Base-by-base conservation (phyloP, 1,140 invertebrate genomes). In the Zaprionus ornatus region DNA sequence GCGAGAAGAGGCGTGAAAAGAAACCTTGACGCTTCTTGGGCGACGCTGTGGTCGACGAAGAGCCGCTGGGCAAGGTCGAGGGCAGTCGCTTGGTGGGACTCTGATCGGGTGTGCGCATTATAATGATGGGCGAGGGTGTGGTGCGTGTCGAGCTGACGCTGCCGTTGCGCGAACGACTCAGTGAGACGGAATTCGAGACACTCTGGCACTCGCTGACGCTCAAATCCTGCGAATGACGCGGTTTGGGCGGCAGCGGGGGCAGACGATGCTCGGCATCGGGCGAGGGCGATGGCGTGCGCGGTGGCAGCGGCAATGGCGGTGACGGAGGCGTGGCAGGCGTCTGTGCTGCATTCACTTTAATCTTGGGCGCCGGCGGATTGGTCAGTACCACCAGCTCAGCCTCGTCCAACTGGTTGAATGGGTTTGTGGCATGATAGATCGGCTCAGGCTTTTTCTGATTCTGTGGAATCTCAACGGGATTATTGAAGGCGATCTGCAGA, bases 401-500 rank as follows among this genome's bases (percentile, higher is more conserved):
- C 17, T 91, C 91, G 17, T 90, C 85, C 50, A 82, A 29, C 37
- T 82, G 77, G 10, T 69, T 83, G n/a, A 90, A 90, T 0, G 84
- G 85, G 86, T 86, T 90, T 7, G 76, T 65, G 9, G 45, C 72
- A 12, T 80, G 81, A 56, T 90, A 82, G 4, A 21, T 25, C 13
- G 52, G 64, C 9, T 37, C 50, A 13, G 37, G 6, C 19, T 35
- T 65, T 35, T 17, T 72, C 35, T 67, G 56, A 23, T 21, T 71
- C n/a, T 54, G 74, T 55, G 25, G 82, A 55, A 91, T 91, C 0
- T 78, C 62, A 9, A 97, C 90, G 0, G 96, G 97, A 93, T 97
- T 97, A 91, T 96, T 97, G 94, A 97, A 97, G 0, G 97, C 97
- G 84, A 97, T 94, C 91, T 97, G 96, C 42, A 97, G 93, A 88